phyloP scores from a whole-genome alignment of 2,888 invertebrate genomes.

The Stenotaenia linearis region DNA sequence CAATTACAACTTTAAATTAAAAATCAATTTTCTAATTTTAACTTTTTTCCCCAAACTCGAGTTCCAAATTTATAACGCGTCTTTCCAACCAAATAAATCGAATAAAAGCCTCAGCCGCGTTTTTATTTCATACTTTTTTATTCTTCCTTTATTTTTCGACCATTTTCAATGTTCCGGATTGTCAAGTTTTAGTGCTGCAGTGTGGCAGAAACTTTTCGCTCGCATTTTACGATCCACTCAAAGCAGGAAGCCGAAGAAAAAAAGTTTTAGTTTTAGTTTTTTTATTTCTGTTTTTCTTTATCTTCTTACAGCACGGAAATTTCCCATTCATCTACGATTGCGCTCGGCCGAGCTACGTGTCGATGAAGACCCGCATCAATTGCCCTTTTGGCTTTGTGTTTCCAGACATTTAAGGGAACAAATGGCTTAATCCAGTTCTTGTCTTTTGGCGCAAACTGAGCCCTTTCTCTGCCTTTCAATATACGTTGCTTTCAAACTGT shows the following conservation, averaged over 20 bases:
- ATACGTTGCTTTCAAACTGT: constrained; percentile 29
- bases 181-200: not conserved
- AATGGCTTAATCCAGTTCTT: constrained; percentile 28
- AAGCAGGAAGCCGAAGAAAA: not conserved
- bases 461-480: not conserved
- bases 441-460: not conserved
- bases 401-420: not conserved
- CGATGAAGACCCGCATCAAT: not conserved
- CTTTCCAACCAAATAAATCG: not conserved
- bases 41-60: not conserved
- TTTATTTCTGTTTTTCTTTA: not conserved
- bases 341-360: not conserved
- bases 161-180: not conserved
- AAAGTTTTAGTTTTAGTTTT: not conserved
- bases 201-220: not conserved
- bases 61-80: not conserved
- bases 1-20: not conserved
- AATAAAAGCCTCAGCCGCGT: not conserved
- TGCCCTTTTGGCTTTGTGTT: not conserved
- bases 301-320: not conserved
- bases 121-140: not conserved
- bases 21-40: not conserved
- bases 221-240: not conserved
- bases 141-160: not conserved
- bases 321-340: not conserved